Evolutionary conservation across 1,140 invertebrate genomes (phyloP), one percentile per base, ranked within the genome.

Genomic region (Psix sp.): DNA sequence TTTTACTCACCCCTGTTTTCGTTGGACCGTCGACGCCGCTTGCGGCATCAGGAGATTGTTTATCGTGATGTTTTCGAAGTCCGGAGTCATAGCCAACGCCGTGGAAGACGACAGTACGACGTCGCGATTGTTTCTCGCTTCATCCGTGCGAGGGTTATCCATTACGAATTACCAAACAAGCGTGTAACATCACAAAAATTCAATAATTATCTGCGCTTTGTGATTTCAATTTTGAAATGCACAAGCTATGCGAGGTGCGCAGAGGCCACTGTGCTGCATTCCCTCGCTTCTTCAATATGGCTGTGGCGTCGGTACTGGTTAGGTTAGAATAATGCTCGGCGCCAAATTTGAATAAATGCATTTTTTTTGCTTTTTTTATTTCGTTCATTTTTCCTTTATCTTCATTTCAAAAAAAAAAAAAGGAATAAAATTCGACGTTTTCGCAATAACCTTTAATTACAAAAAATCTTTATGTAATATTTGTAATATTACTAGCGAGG

Each of bases 31-130:
- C 10, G 67, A 71, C 29, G 67, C 67, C 43, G 67, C 67, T 71
- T 63, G 67, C 7, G 67, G 67, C 31, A 57, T 42, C 43, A 71
- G 26, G 9, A 56, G 67, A 57, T 51, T 71, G 67, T 63, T 71
- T 56, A 71, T 71, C 20, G 67, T 71, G 57, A 71, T 63, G 36
- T 71, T 71, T 56, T 49, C 67, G 24, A 71, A 71, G 26, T 71
- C 67, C n/a, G 51, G 20, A 0, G 33, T 13, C 5, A 20, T 21
- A n/a, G 13, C 56, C n/a, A 17, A 36, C 20, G 43, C 26, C 15
- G 13, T 24, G 0, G 57, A 71, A 17, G 67, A 71, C 9, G 67
- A 49, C 13, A 71, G 24, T 20, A 71, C 7, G 7, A 51, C 3
- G 26, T 71, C 67, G 42, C 33, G 40, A 2, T 18, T 52, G 0